phyloP scores from a whole-genome alignment of 2,113 vertebrate species.

The Caranx ignobilis region DNA sequence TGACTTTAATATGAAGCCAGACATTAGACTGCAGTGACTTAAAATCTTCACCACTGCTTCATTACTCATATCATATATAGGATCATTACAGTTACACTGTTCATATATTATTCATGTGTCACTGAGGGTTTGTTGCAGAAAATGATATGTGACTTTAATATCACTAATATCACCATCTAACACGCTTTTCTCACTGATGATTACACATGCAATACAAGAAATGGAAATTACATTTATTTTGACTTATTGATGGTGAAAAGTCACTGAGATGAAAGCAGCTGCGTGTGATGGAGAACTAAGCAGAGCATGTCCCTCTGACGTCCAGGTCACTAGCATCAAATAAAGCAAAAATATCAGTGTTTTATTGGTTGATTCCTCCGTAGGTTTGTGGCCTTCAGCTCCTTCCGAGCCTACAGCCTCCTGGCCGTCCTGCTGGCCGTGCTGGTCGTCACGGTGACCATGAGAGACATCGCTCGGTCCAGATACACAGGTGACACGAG shows the following conservation, averaged over 20 bases:
- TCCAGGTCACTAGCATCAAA: too few relatives aligned
- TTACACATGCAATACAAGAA: too few relatives aligned
- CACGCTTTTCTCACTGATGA: too few relatives aligned
- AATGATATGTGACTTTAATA: too few relatives aligned
- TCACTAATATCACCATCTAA: too few relatives aligned
- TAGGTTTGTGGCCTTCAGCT: conserved; percentile 90
- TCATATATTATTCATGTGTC: not conserved
- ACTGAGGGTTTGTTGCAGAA: not conserved
- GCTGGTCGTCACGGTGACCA: conserved; percentile 84
- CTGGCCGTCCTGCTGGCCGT: conserved; percentile 84
- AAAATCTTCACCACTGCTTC: not conserved
- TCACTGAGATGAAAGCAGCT: too few relatives aligned
- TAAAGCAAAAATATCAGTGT: too few relatives aligned
- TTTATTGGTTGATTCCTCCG: not conserved
- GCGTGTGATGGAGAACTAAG: too few relatives aligned
- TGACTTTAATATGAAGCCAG: not conserved
- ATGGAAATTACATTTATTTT: too few relatives aligned
- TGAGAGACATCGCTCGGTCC: conserved; percentile 85
- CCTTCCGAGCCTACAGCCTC: conserved; percentile 88
- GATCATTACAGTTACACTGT: not conserved
- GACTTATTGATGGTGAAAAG: too few relatives aligned
- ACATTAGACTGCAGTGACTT: not conserved
- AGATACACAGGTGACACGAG: conserved; percentile 77
- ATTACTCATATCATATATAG: not conserved
- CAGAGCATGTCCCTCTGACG: too few relatives aligned